These are phyloP conservation scores for Toxostoma redivivum DNA, from an alignment of 2,113 vertebrate species.

Conservation along the genomic window DNA sequence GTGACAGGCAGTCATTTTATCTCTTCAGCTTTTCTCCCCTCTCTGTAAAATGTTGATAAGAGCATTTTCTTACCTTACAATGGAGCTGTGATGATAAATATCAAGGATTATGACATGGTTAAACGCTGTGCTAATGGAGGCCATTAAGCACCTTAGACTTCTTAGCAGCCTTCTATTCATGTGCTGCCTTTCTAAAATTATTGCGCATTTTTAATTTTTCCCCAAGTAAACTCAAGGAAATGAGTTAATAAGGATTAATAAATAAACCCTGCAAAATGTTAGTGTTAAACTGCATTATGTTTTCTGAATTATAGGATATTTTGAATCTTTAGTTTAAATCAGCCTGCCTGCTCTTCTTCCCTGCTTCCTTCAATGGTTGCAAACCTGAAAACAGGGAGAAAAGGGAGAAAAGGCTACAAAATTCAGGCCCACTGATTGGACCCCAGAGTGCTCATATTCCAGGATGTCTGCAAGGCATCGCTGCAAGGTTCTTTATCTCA, in stretches of 20 bases:
- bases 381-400: background rate
- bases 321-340: background rate
- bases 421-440: background rate
- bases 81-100: background rate
- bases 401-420: background rate
- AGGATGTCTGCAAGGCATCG: background rate
- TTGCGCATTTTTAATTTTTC: background rate
- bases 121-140: background rate
- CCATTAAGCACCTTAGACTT: background rate
- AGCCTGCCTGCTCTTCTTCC: background rate
- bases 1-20: background rate
- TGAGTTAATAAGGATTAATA: background rate
- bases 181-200: background rate
- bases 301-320: background rate
- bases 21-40: background rate
- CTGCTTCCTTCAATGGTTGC: background rate
- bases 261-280: background rate
- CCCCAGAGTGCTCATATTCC: accelerated
- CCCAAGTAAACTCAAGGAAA: background rate
- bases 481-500: background rate
- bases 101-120: background rate
- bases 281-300: background rate
- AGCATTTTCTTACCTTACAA: constrained; percentile 2
- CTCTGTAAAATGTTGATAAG: constrained; percentile 38
- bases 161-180: background rate